Percentiles rank a stretch among this genome's conserved stretches.
Conservation (phyloP, 2,113 vertebrate genomes). For the Dascyllus trimaculatus region DNA sequence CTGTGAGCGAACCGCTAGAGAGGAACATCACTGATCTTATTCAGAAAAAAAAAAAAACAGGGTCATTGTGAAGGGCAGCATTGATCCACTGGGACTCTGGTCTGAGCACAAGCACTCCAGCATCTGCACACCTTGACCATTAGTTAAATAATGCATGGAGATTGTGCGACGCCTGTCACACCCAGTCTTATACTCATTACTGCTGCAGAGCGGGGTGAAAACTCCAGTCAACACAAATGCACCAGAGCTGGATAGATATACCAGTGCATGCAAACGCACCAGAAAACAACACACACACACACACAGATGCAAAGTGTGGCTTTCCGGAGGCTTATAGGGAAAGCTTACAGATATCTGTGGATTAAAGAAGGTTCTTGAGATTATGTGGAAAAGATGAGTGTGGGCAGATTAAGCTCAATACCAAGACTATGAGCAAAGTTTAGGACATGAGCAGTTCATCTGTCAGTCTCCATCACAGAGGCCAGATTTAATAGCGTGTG, state of each 20-base stretch:
- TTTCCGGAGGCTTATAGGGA: conserved; percentile 30
- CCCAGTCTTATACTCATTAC: conserved; percentile 36
- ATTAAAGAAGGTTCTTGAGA: conserved; percentile 67
- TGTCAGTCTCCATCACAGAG: conserved; percentile 27
- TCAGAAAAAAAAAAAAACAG: conserved; percentile 12
- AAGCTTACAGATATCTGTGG: conserved; percentile 46
- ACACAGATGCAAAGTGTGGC: conserved; percentile 16
- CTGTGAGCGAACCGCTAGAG: conserved; percentile 15
- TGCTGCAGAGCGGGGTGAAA: conserved; percentile 30
- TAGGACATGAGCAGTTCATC: conserved; percentile 42
- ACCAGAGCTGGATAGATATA: neutral
- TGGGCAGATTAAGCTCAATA: conserved; percentile 55
- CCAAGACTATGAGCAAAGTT: conserved; percentile 50
- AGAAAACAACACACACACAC: conserved; percentile 19
- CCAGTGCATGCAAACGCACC: conserved; percentile 20
- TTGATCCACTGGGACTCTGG: conserved; percentile 32
- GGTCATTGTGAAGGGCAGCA: conserved; percentile 4
- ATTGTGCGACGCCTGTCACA: conserved; percentile 49
- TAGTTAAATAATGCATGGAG: conserved; percentile 77
- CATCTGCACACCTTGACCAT: conserved; percentile 68
- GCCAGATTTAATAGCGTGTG: conserved; percentile 8
- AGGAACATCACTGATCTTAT: conserved; percentile 32
- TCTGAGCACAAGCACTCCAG: conserved; percentile 50
- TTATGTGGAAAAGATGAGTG: conserved; percentile 39
- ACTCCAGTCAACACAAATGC: conserved; percentile 45